Conservation (phyloP, 2,113 vertebrate genomes). For the Muntiacus reevesi region DNA sequence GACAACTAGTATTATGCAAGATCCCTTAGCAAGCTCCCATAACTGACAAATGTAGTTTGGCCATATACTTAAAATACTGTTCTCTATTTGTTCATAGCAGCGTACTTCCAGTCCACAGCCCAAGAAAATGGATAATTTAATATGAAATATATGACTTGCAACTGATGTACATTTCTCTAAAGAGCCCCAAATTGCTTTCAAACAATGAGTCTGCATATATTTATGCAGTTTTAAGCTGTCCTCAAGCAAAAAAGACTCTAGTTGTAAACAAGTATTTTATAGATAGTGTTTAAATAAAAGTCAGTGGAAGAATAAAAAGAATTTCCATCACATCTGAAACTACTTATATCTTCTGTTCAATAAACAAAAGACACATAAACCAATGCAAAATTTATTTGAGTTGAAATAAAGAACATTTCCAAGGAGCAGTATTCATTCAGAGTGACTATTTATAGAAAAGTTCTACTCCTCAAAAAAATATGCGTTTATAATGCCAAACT, state of each 20-base stretch:
- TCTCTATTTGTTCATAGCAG: background rate
- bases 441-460: slow-evolving; percentile 55
- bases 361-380: slow-evolving; percentile 52
- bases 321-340: slow-evolving; percentile 57
- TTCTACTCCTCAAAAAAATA: background rate
- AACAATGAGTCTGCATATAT: background rate
- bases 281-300: slow-evolving; percentile 42
- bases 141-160: background rate
- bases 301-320: slow-evolving; percentile 26
- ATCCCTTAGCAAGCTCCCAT: background rate
- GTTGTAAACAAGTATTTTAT: slow-evolving; percentile 19
- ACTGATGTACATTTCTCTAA: slow-evolving; percentile 9
- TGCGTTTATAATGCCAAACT: slow-evolving; percentile 18
- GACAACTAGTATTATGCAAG: background rate
- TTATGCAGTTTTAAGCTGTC: slow-evolving; percentile 22
- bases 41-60: background rate
- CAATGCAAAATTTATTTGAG: slow-evolving; percentile 50
- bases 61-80: slow-evolving; percentile 35
- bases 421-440: slow-evolving; percentile 4
- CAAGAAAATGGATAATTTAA: slow-evolving; percentile 43
- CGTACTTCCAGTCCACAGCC: background rate
- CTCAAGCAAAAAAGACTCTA: slow-evolving; percentile 1
- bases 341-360: slow-evolving; percentile 26
- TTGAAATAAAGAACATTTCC: slow-evolving; percentile 34
- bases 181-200: slow-evolving; percentile 16